Conservation (phyloP, 2,797 vertebrate genomes). For the Pteronotus mesoamericanus region DNA sequence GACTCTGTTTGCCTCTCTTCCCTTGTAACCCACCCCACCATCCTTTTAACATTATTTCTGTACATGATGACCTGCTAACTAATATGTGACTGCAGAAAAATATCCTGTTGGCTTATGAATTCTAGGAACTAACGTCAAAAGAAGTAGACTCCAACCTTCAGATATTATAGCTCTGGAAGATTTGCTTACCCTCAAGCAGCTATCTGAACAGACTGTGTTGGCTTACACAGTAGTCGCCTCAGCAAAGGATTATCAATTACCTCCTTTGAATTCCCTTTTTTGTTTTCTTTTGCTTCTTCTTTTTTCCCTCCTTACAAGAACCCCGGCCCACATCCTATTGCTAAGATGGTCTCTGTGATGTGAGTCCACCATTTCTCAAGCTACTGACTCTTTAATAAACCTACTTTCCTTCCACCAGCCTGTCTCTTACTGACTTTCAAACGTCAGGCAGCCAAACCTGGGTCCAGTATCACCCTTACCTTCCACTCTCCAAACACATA, state of each 20-base stretch:
- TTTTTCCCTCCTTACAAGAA: neutral
- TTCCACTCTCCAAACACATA: neutral
- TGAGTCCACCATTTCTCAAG: neutral
- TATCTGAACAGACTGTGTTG: neutral
- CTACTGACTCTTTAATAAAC: neutral
- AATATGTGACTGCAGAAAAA: neutral
- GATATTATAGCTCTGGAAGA: neutral
- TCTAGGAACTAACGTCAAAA: neutral
- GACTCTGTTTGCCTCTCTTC: neutral
- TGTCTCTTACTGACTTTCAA: neutral
- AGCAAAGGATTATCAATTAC: neutral
- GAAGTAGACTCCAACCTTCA: neutral
- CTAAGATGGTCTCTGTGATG: neutral
- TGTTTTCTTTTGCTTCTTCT: neutral
- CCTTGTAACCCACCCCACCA: neutral
- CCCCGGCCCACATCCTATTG: neutral
- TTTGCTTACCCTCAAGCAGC: neutral
- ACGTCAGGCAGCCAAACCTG: neutral
- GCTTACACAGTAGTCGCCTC: neutral
- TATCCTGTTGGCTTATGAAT: neutral
- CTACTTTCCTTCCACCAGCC: neutral
- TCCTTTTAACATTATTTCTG: neutral
- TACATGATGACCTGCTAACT: neutral
- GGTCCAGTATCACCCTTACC: neutral
- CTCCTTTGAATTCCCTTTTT: neutral